Evolutionary conservation across 1,140 invertebrate genomes (phyloP).

Genomic region (Ectropis grisescens): DNA sequence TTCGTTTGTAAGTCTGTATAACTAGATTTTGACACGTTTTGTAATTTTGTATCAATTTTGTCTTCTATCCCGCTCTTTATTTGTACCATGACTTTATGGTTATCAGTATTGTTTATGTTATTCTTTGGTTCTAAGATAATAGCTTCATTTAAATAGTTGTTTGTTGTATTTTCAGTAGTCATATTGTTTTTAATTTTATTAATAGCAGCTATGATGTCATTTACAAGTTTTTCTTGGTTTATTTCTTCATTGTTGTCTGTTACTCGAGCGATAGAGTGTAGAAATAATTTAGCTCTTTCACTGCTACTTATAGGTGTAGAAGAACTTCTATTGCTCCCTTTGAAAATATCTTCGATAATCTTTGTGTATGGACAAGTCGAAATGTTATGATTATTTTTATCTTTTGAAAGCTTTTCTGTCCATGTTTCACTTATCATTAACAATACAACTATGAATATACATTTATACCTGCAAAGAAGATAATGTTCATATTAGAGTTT

Average conservation of each 20-base stretch:
- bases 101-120: constrained; percentile 11
- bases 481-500: constrained; percentile 1
- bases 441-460: constrained; percentile 14
- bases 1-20: constrained; percentile 14
- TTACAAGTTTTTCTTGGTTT: constrained; percentile 46
- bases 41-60: constrained; percentile 23
- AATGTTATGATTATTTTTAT: constrained; percentile 14
- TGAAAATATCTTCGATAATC: constrained; percentile 58
- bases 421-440: constrained; percentile 9
- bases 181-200: constrained; percentile 56
- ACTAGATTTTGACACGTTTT: too few species aligned
- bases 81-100: too few species aligned
- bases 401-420: constrained; percentile 7
- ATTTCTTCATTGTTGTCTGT: constrained; percentile 24
- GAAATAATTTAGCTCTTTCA: constrained; percentile 32
- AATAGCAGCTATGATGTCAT: constrained; percentile 55
- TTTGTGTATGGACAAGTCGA: constrained; percentile 49
- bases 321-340: constrained; percentile 34
- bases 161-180: constrained; percentile 20
- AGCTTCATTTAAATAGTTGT: constrained; percentile 37
- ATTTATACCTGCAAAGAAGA: constrained; percentile 26
- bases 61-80: constrained; percentile 51
- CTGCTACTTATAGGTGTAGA: constrained; percentile 18
- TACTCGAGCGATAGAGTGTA: constrained; percentile 34
- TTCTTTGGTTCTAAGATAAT: constrained; percentile 38